Evolutionary conservation across 2,888 invertebrate genomes (phyloP).

Genomic region (Galerucella pusilla): DNA sequence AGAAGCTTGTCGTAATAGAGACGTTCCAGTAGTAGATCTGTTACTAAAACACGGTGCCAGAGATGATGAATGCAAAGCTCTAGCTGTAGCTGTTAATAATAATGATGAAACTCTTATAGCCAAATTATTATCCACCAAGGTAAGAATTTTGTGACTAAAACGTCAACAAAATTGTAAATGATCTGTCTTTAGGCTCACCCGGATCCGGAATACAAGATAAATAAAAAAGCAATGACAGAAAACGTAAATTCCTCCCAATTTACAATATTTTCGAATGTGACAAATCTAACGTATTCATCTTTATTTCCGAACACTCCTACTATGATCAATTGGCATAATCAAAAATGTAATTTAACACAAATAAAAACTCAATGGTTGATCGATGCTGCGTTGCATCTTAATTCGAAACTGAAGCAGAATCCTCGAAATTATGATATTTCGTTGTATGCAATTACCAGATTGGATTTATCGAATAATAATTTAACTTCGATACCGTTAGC

Average conservation of each 20-base stretch:
- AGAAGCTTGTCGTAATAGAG: constrained; percentile 76
- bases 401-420: constrained; percentile 81
- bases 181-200: constrained; percentile 74
- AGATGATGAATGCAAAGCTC: constrained; percentile 87
- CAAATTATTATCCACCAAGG: constrained; percentile 85
- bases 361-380: constrained; percentile 85
- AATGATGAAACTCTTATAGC: constrained; percentile 82
- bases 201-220: constrained; percentile 93
- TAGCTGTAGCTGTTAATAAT: constrained; percentile 79
- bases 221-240: constrained; percentile 85
- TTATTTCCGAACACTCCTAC: constrained; percentile 87
- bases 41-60: constrained; percentile 84
- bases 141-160: constrained; percentile 52
- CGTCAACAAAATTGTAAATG: not conserved
- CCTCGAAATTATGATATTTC: constrained; percentile 75
- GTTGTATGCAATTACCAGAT: constrained; percentile 90
- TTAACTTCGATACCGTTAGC: constrained; percentile 82
- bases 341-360: constrained; percentile 76
- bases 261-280: constrained; percentile 67
- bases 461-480: constrained; percentile 93
- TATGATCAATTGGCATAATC: constrained; percentile 93
- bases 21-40: constrained; percentile 79
- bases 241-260: constrained; percentile 69
- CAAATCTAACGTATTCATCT: constrained; percentile 78
- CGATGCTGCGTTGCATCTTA: constrained; percentile 85